A percentile compares a stretch with the other conserved stretches of the same genome.
These are phyloP conservation scores for Chrysomela aeneicollis DNA, from an alignment of 2,888 invertebrate species.

Conservation along the genomic window DNA sequence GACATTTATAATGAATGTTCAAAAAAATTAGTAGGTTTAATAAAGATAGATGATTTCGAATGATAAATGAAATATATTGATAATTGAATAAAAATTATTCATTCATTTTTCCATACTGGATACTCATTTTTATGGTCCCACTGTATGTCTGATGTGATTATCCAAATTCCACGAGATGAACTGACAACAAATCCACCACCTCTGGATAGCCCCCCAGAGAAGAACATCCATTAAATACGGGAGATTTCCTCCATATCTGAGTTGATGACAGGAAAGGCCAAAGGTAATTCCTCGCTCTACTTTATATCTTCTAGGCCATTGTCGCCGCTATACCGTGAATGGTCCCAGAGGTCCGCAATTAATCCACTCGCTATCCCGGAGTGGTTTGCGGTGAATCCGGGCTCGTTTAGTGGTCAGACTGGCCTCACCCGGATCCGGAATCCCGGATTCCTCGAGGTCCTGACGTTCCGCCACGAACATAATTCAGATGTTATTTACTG, in stretches of 20 bases:
- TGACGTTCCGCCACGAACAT: constrained; percentile 38
- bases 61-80: too few relatives aligned
- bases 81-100: too few relatives aligned
- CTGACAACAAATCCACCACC: constrained; percentile 17
- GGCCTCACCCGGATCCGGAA: constrained; percentile 45
- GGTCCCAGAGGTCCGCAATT: constrained; percentile 58
- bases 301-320: constrained; percentile 56
- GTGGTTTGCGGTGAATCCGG: constrained; percentile 54
- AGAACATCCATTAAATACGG: constrained; percentile 35
- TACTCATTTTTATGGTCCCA: too few relatives aligned
- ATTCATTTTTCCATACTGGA: too few relatives aligned
- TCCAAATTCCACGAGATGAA: too few relatives aligned
- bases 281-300: constrained; percentile 55
- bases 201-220: constrained; percentile 19
- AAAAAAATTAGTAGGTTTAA: too few relatives aligned
- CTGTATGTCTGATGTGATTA: too few relatives aligned
- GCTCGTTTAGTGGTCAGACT: constrained; percentile 54
- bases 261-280: constrained; percentile 53
- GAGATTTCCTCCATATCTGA: constrained; percentile 55
- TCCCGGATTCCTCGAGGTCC: constrained; percentile 51
- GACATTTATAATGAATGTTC: too few relatives aligned
- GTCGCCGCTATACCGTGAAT: constrained; percentile 55
- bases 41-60: too few relatives aligned
- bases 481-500: constrained; percentile 44
- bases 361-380: constrained; percentile 57